A percentile compares a stretch with the other conserved stretches of the same genome.
phyloP scores from a whole-genome alignment of 2,113 vertebrate genomes.

The Anolis sagrei region DNA sequence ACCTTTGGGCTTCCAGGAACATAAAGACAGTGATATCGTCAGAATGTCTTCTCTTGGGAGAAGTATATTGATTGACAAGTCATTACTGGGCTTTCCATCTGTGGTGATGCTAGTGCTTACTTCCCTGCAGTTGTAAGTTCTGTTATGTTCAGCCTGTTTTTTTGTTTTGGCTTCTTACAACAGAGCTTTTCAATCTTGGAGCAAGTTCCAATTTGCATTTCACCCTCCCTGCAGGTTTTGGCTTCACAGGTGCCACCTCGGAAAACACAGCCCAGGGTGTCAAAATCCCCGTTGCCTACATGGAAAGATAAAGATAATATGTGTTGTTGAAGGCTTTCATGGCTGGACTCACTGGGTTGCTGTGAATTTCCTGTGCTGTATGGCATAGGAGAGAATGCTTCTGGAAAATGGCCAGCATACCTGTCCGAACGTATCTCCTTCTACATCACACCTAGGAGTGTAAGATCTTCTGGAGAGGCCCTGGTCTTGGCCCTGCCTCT shows the following conservation, averaged over 20 bases:
- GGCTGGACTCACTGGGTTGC: no score
- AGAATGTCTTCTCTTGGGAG: neutral
- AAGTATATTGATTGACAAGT: neutral
- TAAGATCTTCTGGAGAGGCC: no score
- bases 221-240: neutral
- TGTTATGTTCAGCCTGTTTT: neutral
- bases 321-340: no score
- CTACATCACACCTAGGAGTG: no score
- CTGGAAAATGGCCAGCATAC: no score
- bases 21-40: neutral
- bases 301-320: neutral
- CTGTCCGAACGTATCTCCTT: no score
- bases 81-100: neutral
- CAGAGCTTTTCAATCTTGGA: conserved; percentile 9
- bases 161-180: conserved; percentile 16
- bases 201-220: conserved; percentile 18
- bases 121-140: neutral
- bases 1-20: neutral
- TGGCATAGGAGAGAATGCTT: no score
- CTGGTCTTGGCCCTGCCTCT: no score
- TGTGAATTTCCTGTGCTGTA: no score
- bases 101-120: neutral
- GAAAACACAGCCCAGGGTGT: conserved; percentile 20
- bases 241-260: conserved; percentile 25
- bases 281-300: conserved; percentile 16